These are phyloP conservation scores for Caenorhabditis sp. DNA, from an alignment of 2,888 invertebrate genomes.

Conservation along the genomic window DNA sequence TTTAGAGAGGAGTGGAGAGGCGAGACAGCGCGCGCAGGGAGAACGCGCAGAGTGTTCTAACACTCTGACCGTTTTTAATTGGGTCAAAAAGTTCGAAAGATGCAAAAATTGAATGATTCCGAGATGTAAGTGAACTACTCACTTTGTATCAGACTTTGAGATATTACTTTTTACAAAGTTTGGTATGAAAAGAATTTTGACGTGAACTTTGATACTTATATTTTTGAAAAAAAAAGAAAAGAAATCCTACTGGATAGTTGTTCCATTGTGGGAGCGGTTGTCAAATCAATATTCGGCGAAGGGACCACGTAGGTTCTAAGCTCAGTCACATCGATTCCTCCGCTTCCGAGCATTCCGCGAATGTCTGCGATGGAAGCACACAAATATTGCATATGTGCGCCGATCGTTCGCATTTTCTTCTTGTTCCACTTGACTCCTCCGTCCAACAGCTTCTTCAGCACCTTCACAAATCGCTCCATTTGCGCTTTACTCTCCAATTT, in stretches of 20 bases:
- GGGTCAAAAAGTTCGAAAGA: no score
- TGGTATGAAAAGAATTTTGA: neutral
- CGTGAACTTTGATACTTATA: neutral
- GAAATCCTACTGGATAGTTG: no score
- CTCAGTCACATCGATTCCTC: constrained; percentile 28
- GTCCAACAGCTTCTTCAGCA: constrained; percentile 32
- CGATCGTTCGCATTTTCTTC: neutral
- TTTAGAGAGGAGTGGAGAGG: constrained; percentile 6
- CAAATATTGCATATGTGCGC: constrained; percentile 44
- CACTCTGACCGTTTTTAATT: no score
- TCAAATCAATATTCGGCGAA: no score
- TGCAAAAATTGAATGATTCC: no score
- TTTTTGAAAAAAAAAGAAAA: no score
- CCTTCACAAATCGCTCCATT: constrained; percentile 49
- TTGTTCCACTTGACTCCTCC: neutral
- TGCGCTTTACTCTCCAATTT: constrained; percentile 3
- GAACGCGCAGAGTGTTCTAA: constrained; percentile 20
- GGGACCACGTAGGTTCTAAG: constrained; percentile 1
- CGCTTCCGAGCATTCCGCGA: neutral
- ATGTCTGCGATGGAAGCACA: constrained; percentile 47
- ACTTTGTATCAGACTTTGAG: no score
- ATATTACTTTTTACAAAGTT: no score
- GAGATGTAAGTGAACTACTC: no score
- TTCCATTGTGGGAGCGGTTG: no score
- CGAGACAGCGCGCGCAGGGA: constrained; percentile 1